Evolutionary conservation across 2,888 invertebrate genomes (phyloP).

Genomic region (Tetanocera ferruginea): DNA sequence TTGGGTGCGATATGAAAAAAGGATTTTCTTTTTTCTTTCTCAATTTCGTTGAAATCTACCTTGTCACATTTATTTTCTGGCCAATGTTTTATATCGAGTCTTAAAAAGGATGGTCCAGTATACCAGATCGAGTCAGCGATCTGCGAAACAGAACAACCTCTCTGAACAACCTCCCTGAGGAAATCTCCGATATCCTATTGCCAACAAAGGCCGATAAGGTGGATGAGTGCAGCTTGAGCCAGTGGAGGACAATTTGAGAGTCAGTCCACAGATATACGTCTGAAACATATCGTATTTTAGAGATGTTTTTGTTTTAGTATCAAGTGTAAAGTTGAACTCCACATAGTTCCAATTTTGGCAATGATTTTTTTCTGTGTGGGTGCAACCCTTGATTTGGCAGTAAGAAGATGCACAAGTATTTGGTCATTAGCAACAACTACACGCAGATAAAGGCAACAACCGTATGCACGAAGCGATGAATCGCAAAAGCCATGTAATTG

Average conservation of each 20-base stretch:
- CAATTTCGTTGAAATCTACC: slow-evolving; percentile 29
- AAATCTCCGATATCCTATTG: slow-evolving; percentile 41
- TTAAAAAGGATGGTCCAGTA: slow-evolving; percentile 27
- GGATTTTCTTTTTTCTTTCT: slow-evolving; percentile 37
- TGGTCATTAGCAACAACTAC: neutral
- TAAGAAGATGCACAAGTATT: neutral
- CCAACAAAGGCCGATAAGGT: slow-evolving; percentile 35
- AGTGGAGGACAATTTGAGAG: neutral
- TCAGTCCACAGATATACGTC: neutral
- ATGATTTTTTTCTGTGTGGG: slow-evolving; percentile 13
- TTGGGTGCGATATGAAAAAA: slow-evolving; percentile 6
- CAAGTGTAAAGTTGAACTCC: too few species aligned
- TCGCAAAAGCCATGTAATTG: slow-evolving; percentile 42
- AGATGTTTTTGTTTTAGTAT: too few species aligned
- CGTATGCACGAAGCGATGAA: slow-evolving; percentile 37
- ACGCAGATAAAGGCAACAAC: slow-evolving; percentile 34
- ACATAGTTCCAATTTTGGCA: slow-evolving; percentile 23
- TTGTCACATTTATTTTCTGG: slow-evolving; percentile 27
- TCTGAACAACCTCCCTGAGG: neutral
- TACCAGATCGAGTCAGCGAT: slow-evolving; percentile 22
- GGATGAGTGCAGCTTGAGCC: neutral
- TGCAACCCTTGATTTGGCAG: slow-evolving; percentile 25
- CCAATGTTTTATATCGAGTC: slow-evolving; percentile 31
- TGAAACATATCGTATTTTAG: too few species aligned
- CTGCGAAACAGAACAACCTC: neutral